Conservation (phyloP, 2,888 invertebrate species). For the Plemyria rubiginata region DNA sequence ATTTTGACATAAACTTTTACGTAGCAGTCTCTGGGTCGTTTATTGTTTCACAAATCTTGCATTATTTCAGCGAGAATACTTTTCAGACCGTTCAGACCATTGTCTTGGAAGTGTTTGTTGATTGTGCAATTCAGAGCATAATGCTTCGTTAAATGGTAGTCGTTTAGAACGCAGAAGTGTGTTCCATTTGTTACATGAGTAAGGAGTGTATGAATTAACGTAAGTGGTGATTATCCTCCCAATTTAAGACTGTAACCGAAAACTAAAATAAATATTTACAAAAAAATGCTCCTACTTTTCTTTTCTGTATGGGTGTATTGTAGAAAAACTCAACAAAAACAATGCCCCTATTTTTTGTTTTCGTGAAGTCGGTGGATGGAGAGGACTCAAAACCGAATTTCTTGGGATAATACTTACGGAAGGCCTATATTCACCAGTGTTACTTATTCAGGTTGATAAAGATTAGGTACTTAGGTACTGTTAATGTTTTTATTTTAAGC, state of each 20-base stretch:
- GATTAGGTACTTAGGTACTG: too few relatives aligned
- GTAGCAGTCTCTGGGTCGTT: background rate
- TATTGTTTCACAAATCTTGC: slow-evolving; percentile 25
- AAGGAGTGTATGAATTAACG: background rate
- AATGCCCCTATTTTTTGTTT: too few relatives aligned
- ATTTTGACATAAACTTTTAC: too few relatives aligned
- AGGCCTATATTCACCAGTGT: too few relatives aligned
- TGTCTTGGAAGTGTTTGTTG: slow-evolving; percentile 30
- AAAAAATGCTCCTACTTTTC: background rate
- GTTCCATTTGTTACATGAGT: background rate
- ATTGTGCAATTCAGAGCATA: slow-evolving; percentile 29
- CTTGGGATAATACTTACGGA: too few relatives aligned
- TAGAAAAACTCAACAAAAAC: too few relatives aligned
- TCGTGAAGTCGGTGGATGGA: too few relatives aligned
- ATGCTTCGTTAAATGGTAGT: slow-evolving; percentile 25
- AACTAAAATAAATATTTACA: too few relatives aligned
- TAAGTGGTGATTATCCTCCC: background rate
- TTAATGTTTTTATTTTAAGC: too few relatives aligned
- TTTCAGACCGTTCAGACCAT: slow-evolving; percentile 14
- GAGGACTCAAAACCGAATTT: too few relatives aligned
- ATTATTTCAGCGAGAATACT: slow-evolving; percentile 27
- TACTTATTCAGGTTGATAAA: too few relatives aligned
- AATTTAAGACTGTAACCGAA: background rate
- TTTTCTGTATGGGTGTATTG: too few relatives aligned
- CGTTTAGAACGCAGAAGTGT: slow-evolving; percentile 20